phyloP scores from a whole-genome alignment of 2,888 invertebrate species.

The Punctoribates punctum region DNA sequence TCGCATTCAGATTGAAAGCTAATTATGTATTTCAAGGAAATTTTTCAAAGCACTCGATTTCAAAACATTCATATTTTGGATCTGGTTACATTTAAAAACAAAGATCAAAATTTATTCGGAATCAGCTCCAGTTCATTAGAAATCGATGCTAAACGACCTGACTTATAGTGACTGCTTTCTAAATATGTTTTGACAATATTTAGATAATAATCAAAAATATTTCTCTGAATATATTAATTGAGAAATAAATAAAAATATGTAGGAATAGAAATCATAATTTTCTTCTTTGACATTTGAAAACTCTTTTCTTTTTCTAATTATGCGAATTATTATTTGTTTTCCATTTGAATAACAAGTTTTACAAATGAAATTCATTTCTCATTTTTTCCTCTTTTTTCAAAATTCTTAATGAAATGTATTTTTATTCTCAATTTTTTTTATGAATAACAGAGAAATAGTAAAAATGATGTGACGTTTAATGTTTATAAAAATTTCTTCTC shows the following conservation, averaged over 20 bases:
- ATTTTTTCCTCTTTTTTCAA: background rate
- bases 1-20: background rate
- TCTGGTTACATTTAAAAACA: no score
- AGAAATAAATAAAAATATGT: no score
- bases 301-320: no score
- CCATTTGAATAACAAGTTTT: background rate
- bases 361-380: background rate
- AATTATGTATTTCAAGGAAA: conserved; percentile 10
- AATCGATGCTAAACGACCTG: no score
- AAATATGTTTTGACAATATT: no score
- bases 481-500: conserved; percentile 8
- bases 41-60: background rate
- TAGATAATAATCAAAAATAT: no score
- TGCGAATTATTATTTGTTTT: conserved; percentile 4
- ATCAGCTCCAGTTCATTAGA: no score
- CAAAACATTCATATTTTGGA: background rate
- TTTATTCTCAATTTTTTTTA: background rate
- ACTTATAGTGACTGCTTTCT: no score
- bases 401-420: background rate
- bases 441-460: background rate
- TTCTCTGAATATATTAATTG: no score
- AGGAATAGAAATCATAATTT: no score
- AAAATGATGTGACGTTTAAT: background rate
- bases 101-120: no score
- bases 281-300: no score